phyloP scores from a whole-genome alignment of 2,797 vertebrate species.

The Heliangelus exortis region DNA sequence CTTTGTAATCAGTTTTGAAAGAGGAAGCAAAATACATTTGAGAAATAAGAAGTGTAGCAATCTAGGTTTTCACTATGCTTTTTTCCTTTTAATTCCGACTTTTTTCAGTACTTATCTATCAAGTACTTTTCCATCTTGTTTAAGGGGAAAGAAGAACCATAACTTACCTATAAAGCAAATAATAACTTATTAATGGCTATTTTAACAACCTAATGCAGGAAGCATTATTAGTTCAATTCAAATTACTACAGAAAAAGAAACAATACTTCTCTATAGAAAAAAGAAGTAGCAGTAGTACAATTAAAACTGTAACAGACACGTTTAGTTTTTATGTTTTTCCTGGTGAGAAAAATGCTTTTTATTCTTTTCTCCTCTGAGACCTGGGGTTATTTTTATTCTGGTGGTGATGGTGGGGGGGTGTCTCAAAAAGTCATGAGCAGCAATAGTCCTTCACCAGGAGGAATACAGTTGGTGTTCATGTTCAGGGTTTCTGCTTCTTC shows the following conservation, averaged over 20 bases:
- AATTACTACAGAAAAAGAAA: not conserved
- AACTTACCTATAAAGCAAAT: not conserved
- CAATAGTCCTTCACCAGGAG: not conserved
- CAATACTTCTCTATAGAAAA: not conserved
- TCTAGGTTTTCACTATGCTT: not conserved
- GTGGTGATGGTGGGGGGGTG: accelerated
- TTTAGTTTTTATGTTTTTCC: not conserved
- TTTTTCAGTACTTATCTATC: not conserved
- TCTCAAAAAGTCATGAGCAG: not conserved
- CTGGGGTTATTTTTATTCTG: not conserved
- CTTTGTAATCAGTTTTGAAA: slow-evolving; percentile 6
- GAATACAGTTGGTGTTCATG: not conserved
- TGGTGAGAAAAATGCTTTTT: not conserved
- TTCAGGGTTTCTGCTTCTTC: not conserved
- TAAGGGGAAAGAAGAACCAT: not conserved
- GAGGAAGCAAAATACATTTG: not conserved
- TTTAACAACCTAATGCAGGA: not conserved
- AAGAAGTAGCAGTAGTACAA: not conserved
- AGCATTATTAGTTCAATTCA: not conserved
- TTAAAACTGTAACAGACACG: not conserved
- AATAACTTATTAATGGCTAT: not conserved
- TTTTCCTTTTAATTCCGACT: not conserved
- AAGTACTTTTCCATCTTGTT: not conserved
- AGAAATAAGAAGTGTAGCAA: not conserved
- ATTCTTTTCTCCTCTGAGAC: not conserved